Conservation (phyloP, 2,113 vertebrate genomes). For the Tringa solitaria region DNA sequence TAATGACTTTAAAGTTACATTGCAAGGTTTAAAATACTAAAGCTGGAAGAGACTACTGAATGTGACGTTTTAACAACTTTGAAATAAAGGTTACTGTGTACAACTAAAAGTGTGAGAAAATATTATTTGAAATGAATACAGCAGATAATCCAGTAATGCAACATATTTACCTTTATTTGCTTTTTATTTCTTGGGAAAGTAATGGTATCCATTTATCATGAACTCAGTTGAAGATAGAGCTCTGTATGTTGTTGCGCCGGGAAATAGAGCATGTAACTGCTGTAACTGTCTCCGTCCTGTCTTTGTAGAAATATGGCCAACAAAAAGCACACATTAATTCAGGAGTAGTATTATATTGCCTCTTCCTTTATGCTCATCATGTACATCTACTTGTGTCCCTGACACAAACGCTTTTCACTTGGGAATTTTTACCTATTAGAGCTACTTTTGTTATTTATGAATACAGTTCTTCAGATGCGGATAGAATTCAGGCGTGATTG, state of each 20-base stretch:
- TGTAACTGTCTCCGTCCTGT: neutral
- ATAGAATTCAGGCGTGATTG: no score
- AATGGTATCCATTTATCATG: neutral
- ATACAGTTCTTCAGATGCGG: neutral
- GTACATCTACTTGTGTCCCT: neutral
- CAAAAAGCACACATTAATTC: neutral
- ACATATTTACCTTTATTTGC: neutral
- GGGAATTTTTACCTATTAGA: neutral
- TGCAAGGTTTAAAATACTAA: neutral
- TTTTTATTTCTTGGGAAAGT: neutral
- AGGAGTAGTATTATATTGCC: accelerated
- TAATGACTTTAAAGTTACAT: neutral
- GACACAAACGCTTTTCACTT: neutral
- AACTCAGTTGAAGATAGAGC: neutral
- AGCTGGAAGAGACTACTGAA: neutral
- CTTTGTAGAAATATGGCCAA: neutral
- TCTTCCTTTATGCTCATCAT: neutral
- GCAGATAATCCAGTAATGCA: neutral
- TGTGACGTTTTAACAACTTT: neutral
- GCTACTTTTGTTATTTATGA: neutral
- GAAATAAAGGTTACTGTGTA: neutral
- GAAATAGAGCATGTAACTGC: neutral
- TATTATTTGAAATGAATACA: neutral
- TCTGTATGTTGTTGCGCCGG: neutral
- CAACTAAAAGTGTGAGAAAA: neutral